Evolutionary conservation across 2,888 invertebrate genomes (phyloP).

Genomic region (Merodon equestris): DNA sequence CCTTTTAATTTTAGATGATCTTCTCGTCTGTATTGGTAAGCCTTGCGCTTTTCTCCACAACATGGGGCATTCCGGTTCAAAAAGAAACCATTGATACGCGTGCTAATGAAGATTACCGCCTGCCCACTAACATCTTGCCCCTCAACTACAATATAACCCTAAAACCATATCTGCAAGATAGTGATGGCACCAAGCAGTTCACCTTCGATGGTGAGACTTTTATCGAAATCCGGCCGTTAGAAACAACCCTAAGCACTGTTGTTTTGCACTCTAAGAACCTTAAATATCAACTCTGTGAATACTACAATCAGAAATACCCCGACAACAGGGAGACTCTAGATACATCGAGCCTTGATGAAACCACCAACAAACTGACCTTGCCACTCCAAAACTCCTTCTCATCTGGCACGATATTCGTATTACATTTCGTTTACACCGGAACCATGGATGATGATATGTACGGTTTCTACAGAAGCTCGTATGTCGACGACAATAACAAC

Average conservation of each 20-base stretch:
- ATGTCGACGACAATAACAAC: conserved; percentile 76
- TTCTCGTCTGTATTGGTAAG: no score
- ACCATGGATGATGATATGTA: conserved; percentile 80
- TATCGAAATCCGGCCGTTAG: conserved; percentile 79
- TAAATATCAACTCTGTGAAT: conserved; percentile 54
- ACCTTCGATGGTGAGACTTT: conserved; percentile 76
- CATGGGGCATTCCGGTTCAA: no score
- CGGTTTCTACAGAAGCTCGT: conserved; percentile 80
- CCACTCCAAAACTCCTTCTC: conserved; percentile 75
- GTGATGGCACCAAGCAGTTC: conserved; percentile 72
- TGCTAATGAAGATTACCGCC: conserved; percentile 71
- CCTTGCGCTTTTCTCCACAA: no score
- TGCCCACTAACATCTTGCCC: conserved; percentile 78
- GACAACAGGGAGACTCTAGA: no score
- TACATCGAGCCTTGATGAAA: conserved; percentile 66
- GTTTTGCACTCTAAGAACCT: conserved; percentile 80
- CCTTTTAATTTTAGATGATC: no score
- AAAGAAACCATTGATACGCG: no score
- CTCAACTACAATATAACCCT: conserved; percentile 80
- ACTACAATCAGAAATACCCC: no score
- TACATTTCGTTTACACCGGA: conserved; percentile 80
- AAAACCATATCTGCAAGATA: conserved; percentile 79
- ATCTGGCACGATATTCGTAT: no score
- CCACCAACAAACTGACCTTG: conserved; percentile 79
- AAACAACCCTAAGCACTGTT: conserved; percentile 76